Evolutionary conservation across 2,797 vertebrate genomes (phyloP), one percentile per base, ranked within the genome.

Genomic region (Dallia pectoralis): DNA sequence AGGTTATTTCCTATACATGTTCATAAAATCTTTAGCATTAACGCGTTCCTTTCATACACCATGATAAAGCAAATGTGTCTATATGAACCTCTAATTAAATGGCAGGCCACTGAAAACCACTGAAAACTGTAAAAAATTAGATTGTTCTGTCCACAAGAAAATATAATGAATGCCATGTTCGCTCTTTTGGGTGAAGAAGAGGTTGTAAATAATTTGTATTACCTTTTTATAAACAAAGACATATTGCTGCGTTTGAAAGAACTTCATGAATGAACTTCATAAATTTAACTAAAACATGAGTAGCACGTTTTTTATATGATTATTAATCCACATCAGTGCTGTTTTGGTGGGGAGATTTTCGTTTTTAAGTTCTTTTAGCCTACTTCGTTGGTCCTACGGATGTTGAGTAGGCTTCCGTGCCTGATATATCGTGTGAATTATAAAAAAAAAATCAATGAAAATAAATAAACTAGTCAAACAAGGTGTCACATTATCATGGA

Each of bases 21-120:
- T 75, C 27, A 27, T 27, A 51, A 12, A 48, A 61, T 19, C 73
- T 9, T 44, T 74, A 53, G 69, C 66, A 64, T 32, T 44, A 75
- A 19, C 30, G 36, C 47, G 44, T 14, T 72, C 32, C 36, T 78
- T 71, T 49, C 61, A 53, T 15, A 29, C n/a, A n/a, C n/a, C n/a
- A n/a, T n/a, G n/a, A n/a, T n/a, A n/a, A n/a, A n/a, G n/a, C 51
- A n/a, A 16, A 2, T 22, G 4, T 22, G 25, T 19, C 19, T 59
- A 59, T 22, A 25, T 25, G 53, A 11, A 53, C 29, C 1, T 27
- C 5, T 19, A 56, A 68, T 64, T 11, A 53, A 68, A 76, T 14
- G 14, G 11, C 14, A 44, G 22, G 2, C 27, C 18, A 19, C 62
- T 15, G 27, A 15, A 9, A 63, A 19, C 29, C 16, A 63, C 14